Percentiles rank a stretch among this genome's conserved stretches.
These are phyloP conservation scores for Naja naja DNA, from an alignment of 2,113 vertebrate genomes.

Conservation along the genomic window DNA sequence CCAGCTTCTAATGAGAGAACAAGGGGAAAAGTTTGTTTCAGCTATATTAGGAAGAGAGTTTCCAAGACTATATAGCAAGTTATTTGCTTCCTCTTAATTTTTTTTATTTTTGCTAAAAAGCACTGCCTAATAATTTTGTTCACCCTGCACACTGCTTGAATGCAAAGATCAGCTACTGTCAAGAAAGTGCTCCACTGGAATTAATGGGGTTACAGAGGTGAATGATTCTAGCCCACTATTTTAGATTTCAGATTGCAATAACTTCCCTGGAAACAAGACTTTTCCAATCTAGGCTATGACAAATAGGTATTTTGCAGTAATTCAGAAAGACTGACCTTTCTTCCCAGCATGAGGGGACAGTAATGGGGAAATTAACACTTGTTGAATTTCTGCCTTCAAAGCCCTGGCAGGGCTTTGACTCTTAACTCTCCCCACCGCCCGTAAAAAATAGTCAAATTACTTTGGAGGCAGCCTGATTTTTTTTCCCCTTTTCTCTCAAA, in stretches of 20 bases:
- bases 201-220: not conserved
- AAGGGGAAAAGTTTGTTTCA: constrained; percentile 32
- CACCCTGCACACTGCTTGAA: not conserved
- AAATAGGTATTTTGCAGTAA: not conserved
- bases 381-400: not conserved
- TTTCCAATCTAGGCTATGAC: constrained; percentile 3
- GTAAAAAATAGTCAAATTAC: not conserved
- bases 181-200: not conserved
- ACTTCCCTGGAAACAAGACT: not conserved
- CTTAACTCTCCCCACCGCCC: too few relatives aligned
- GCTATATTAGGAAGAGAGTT: constrained; percentile 7
- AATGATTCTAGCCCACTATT: not conserved
- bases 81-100: not conserved
- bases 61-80: not conserved
- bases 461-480: constrained; percentile 28
- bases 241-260: constrained; percentile 7
- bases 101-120: not conserved
- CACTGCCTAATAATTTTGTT: not conserved
- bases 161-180: not conserved
- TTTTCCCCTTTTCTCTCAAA: not conserved
- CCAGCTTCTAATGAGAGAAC: not conserved
- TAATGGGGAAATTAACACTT: not conserved
- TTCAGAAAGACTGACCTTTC: not conserved
- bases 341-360: too few relatives aligned
- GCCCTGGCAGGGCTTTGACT: not conserved